These are phyloP conservation scores for Nomada hirtipes DNA, from an alignment of 2,888 invertebrate genomes.

Conservation along the genomic window DNA sequence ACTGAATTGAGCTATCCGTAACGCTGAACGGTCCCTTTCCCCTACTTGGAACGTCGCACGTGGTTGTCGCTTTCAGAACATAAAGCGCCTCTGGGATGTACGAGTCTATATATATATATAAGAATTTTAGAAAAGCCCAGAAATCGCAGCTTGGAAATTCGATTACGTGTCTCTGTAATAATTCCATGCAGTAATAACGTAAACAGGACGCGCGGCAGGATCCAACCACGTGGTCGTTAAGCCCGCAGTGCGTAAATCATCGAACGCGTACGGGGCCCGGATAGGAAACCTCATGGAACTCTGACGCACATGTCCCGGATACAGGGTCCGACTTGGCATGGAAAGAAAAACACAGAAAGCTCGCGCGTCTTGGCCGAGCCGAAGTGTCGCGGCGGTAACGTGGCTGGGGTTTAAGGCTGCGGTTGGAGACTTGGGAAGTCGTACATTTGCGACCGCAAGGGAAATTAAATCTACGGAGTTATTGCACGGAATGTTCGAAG, in stretches of 20 bases:
- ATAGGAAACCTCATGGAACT: constrained; percentile 52
- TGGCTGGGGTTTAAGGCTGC: constrained; percentile 48
- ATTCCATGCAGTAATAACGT: constrained; percentile 21
- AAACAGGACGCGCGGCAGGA: constrained; percentile 44
- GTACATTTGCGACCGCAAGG: constrained; percentile 58
- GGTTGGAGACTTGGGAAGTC: constrained; percentile 61
- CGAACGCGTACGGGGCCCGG: constrained; percentile 48
- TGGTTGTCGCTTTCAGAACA: neutral
- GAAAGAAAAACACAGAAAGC: constrained; percentile 55
- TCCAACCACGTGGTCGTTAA: constrained; percentile 39
- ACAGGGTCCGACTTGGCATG: constrained; percentile 37
- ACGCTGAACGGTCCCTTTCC: neutral
- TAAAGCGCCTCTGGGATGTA: too few species aligned
- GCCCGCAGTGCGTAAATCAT: constrained; percentile 60
- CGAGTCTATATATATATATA: too few species aligned
- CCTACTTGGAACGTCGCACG: neutral
- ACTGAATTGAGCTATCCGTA: neutral
- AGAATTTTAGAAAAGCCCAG: neutral
- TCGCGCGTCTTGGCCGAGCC: constrained; percentile 20
- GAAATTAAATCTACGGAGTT: constrained; percentile 54
- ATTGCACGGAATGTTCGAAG: constrained; percentile 32
- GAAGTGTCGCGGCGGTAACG: constrained; percentile 28
- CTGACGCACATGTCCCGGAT: constrained; percentile 74
- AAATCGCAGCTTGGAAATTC: neutral
- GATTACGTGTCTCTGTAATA: neutral